Percentiles rank a stretch among this genome's conserved stretches.
These are phyloP conservation scores for Epinotia demarniana DNA, from an alignment of 2,888 invertebrate genomes.

Conservation along the genomic window DNA sequence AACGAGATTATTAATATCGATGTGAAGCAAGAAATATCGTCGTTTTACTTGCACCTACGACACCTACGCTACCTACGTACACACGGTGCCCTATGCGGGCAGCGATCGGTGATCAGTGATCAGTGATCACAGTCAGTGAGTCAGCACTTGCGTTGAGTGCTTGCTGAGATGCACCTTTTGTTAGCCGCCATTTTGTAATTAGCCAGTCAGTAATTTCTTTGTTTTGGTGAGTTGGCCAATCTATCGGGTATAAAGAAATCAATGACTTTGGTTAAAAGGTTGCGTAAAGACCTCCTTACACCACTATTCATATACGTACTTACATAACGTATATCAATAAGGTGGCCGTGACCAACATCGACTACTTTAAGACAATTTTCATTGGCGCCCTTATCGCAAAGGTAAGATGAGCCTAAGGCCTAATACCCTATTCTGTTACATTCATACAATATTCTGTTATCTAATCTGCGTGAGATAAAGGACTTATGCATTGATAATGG, in stretches of 20 bases:
- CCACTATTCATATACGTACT: not conserved
- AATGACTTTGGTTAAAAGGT: not conserved
- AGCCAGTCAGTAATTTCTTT: conserved; percentile 54
- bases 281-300: not conserved
- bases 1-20: not conserved
- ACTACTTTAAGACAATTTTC: not conserved
- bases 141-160: conserved; percentile 59
- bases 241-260: not conserved
- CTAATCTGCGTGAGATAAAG: too few species aligned
- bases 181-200: conserved; percentile 58
- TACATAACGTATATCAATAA: not conserved
- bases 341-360: conserved; percentile 12
- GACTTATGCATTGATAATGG: not conserved
- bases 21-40: not conserved
- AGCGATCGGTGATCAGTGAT: conserved; percentile 55
- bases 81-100: conserved; percentile 46
- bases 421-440: too few species aligned
- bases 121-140: conserved; percentile 47
- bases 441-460: not conserved
- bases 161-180: conserved; percentile 60
- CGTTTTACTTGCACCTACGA: conserved; percentile 32
- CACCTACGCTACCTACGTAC: not conserved
- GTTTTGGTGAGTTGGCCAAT: conserved; percentile 46
- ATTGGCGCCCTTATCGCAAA: not conserved
- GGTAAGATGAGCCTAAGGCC: not conserved